Conservation (phyloP, 1,140 invertebrate species). For the Ctenoplectra terminalis region DNA sequence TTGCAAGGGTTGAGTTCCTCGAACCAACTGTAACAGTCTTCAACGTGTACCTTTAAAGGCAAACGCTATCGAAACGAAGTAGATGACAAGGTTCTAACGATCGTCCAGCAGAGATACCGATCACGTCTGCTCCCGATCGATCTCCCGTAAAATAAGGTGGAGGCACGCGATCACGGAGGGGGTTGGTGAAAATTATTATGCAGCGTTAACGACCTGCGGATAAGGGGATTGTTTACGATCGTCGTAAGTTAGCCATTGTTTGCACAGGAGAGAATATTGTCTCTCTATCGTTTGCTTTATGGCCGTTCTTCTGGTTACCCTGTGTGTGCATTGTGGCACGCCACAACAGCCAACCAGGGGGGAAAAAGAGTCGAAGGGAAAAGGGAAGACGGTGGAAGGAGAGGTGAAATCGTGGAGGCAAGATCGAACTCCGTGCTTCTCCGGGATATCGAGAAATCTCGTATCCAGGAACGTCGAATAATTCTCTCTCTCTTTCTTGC, state of each 20-base stretch:
- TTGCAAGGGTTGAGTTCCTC: not conserved
- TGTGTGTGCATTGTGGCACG: conserved; percentile 43
- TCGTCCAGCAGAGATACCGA: not conserved
- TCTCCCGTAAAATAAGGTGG: conserved; percentile 10
- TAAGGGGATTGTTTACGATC: conserved; percentile 67
- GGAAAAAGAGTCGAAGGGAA: conserved; percentile 6
- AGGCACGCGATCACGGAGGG: not conserved
- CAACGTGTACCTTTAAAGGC: not conserved
- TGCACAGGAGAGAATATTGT: conserved; percentile 66
- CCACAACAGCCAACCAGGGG: not conserved
- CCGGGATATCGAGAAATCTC: conserved; percentile 51
- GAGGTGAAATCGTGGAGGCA: conserved; percentile 52
- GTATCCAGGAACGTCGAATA: conserved; percentile 36
- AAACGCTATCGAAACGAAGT: not conserved
- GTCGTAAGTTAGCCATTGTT: conserved; percentile 68
- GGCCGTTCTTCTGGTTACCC: conserved; percentile 54
- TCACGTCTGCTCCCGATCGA: conserved; percentile 36
- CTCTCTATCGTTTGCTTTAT: conserved; percentile 67
- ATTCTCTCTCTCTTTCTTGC: conserved; percentile 30
- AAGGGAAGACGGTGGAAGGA: conserved; percentile 11
- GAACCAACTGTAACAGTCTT: not conserved
- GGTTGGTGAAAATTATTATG: conserved; percentile 62
- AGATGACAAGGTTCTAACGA: conserved; percentile 11
- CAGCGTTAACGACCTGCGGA: conserved; percentile 65
- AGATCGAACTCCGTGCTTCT: conserved; percentile 49